Conservation (phyloP, 2,113 vertebrate genomes). For the Microcebus jonahi region DNA sequence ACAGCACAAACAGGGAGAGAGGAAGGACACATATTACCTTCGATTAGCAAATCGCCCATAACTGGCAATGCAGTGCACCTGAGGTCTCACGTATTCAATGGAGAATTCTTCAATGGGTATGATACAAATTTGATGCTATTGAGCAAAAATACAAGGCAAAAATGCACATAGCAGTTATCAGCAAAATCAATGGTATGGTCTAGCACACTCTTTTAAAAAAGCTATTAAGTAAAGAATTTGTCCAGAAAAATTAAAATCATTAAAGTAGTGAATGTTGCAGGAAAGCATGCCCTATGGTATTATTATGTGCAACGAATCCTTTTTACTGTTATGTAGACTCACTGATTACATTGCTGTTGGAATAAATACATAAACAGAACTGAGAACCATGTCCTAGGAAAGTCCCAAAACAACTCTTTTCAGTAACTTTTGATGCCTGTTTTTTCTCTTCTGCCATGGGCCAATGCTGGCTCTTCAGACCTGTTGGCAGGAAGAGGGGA, state of each 20-base stretch:
- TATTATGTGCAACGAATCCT: background rate
- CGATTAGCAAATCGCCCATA: conserved; percentile 80
- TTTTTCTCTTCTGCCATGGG: background rate
- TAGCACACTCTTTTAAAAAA: background rate
- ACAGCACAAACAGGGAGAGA: background rate
- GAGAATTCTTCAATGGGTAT: conserved; percentile 91
- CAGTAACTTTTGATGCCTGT: background rate
- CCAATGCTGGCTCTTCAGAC: background rate
- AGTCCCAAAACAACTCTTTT: background rate
- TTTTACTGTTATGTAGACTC: background rate
- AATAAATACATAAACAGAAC: background rate
- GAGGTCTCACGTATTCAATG: conserved; percentile 89
- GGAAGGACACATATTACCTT: conserved; percentile 80
- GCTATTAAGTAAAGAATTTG: background rate
- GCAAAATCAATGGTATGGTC: background rate
- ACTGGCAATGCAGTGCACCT: conserved; percentile 90
- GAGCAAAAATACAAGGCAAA: conserved; percentile 63
- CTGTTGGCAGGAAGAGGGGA: too few relatives aligned
- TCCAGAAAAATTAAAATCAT: background rate
- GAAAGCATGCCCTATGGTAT: background rate
- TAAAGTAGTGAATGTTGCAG: background rate
- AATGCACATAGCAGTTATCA: background rate
- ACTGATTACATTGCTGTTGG: background rate
- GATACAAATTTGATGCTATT: conserved; percentile 92
- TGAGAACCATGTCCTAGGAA: background rate